These are phyloP conservation scores for Goniozus legneri DNA, from an alignment of 1,140 invertebrate species.

Conservation along the genomic window DNA sequence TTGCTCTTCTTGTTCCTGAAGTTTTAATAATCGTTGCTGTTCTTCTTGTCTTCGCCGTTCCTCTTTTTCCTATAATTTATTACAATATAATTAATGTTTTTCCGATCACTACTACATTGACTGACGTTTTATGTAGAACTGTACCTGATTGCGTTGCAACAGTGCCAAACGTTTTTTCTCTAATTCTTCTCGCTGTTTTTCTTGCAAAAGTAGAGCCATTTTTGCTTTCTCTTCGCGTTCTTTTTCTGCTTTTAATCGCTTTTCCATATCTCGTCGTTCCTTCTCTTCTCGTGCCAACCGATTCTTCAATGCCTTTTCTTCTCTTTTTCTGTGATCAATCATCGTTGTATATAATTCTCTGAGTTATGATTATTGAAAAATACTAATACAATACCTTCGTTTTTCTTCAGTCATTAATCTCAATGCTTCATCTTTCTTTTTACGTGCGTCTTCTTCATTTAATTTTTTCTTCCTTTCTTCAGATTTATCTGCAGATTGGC, in stretches of 20 bases:
- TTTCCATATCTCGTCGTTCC: constrained; percentile 49
- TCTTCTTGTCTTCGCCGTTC: constrained; percentile 51
- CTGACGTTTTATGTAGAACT: constrained; percentile 1
- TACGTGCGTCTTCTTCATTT: constrained; percentile 39
- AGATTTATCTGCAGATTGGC: constrained; percentile 32
- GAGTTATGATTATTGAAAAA: not conserved
- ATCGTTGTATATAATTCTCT: not conserved
- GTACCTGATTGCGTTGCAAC: constrained; percentile 36
- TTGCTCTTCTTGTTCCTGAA: constrained; percentile 56
- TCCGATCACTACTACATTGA: not conserved
- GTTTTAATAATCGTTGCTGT: constrained; percentile 39
- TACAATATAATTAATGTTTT: not conserved
- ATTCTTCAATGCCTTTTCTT: constrained; percentile 60
- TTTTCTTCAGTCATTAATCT: constrained; percentile 54
- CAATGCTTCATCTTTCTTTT: constrained; percentile 47
- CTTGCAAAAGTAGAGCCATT: constrained; percentile 32
- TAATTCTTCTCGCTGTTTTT: constrained; percentile 41
- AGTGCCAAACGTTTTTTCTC: constrained; percentile 40
- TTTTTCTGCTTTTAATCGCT: constrained; percentile 45
- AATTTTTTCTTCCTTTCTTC: constrained; percentile 30
- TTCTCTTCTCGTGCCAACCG: constrained; percentile 57
- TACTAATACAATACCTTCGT: constrained; percentile 44
- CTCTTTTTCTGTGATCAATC: constrained; percentile 46
- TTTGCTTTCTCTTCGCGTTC: constrained; percentile 49
- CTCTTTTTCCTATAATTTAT: constrained; percentile 47